Evolutionary conservation across 2,113 vertebrate species (phyloP).

Genomic region (Pseudorectes ferrugineus): DNA sequence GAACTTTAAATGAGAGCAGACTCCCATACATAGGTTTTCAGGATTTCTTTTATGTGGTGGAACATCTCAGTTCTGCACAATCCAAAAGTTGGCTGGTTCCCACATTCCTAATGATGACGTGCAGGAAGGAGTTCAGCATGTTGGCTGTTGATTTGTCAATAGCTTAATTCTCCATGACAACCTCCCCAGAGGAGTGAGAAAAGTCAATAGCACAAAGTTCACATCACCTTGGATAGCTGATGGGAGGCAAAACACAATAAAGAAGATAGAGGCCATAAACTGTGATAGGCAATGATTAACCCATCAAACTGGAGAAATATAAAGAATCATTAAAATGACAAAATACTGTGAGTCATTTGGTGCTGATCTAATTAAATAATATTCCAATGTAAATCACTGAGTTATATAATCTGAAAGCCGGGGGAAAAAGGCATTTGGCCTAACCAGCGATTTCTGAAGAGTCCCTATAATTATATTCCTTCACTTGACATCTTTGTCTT

Average conservation of each 20-base stretch:
- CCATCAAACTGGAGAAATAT: constrained; percentile 76
- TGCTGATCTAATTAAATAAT: constrained; percentile 58
- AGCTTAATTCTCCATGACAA: constrained; percentile 74
- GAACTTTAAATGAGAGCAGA: not conserved
- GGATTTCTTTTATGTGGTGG: constrained; percentile 2
- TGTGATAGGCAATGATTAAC: constrained; percentile 73
- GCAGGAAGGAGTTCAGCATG: constrained; percentile 34
- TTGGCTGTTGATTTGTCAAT: constrained; percentile 72
- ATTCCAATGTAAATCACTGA: constrained; percentile 47
- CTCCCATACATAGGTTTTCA: not conserved
- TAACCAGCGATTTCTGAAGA: constrained; percentile 40
- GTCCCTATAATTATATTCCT: not conserved
- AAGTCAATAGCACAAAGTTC: constrained; percentile 72
- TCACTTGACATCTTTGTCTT: not conserved
- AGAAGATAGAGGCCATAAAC: constrained; percentile 74
- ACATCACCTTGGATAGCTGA: constrained; percentile 71
- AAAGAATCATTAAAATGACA: constrained; percentile 70
- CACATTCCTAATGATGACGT: constrained; percentile 56
- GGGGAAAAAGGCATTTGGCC: not conserved
- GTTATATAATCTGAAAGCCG: constrained; percentile 33
- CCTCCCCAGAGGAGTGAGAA: constrained; percentile 65
- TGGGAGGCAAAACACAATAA: constrained; percentile 63
- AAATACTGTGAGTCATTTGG: constrained; percentile 53
- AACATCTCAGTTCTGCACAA: constrained; percentile 34
- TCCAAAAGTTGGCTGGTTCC: constrained; percentile 31